phyloP scores from a whole-genome alignment of 2,797 vertebrate genomes.

The Gila robusta region DNA sequence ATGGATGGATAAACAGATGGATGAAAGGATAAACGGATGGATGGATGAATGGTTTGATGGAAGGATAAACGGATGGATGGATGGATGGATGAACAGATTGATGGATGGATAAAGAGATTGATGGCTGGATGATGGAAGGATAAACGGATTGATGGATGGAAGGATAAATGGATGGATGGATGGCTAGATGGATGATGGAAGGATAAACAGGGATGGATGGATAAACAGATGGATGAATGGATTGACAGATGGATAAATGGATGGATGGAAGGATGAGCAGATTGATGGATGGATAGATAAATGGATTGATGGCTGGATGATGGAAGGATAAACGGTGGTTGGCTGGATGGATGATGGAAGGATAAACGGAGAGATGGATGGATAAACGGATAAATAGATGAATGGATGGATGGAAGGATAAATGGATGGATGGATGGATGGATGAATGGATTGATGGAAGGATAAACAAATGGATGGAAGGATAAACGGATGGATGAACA shows the following conservation, averaged over 20 bases:
- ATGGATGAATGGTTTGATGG: background rate
- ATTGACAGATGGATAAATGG: background rate
- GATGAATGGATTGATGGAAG: background rate
- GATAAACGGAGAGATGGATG: background rate
- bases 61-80: background rate
- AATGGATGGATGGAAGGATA: background rate
- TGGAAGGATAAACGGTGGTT: fast-evolving
- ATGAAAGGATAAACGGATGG: too few species aligned
- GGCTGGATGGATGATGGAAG: background rate
- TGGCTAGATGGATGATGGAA: background rate
- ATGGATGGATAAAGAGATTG: background rate
- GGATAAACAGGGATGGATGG: fast-evolving
- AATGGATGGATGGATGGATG: background rate
- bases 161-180: background rate
- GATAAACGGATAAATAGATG: background rate
- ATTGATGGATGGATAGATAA: background rate
- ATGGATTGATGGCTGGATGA: background rate
- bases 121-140: background rate
- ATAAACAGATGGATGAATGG: background rate
- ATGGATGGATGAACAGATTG: fast-evolving
- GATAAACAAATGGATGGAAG: background rate
- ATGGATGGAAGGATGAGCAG: background rate
- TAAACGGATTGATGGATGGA: background rate
- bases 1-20: background rate
- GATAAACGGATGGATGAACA: background rate